Evolutionary conservation across 2,797 vertebrate genomes (phyloP), one percentile per base, ranked within the genome.

Genomic region (Bovichtus variegatus): DNA sequence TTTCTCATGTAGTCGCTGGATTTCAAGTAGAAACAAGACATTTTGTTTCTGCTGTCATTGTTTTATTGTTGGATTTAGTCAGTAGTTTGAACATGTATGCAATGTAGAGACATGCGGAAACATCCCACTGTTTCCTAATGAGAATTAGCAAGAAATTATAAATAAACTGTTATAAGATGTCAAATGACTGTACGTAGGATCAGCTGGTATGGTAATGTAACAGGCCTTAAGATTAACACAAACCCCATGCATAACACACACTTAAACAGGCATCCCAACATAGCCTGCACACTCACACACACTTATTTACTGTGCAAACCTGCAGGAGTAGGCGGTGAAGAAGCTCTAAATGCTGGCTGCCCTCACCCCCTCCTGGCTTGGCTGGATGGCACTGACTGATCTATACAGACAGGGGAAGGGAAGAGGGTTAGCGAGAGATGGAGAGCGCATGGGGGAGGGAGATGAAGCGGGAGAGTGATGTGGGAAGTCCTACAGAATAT

Each of bases 321-420:
- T 90, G 86, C 79, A 81, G 69, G 75, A 92, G 88, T 73, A 82
- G 84, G 85, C 72, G 54, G 80, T 83, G 84, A 75, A 85, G 87
- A 78, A 87, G 74, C 83, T 76, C 74, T 86, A 75, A 90, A 87
- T 75, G 69, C 81, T 84, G 84, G 72, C 84, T 83, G 64, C 71
- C 69, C 81, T 83, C 77, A 54, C 65, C 85, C 83, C 61, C 76
- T 70, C 72, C 76, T 71, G 83, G 84, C 79, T 84, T 34, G 84
- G 80, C 78, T 86, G 68, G 71, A 58, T 82, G 77, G 84, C 73
- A 73, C 70, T 93, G 91, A 93, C 86, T 86, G 88, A 93, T 94
- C 81, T 74, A 61, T 85, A 83, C 69, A 88, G 89, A 90, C 89
- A 90, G 74, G 83, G 58, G 79, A 83, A 79, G 87, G 71, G 82